These are phyloP conservation scores for Tholera decimalis DNA, from an alignment of 2,888 invertebrate species.

Conservation along the genomic window DNA sequence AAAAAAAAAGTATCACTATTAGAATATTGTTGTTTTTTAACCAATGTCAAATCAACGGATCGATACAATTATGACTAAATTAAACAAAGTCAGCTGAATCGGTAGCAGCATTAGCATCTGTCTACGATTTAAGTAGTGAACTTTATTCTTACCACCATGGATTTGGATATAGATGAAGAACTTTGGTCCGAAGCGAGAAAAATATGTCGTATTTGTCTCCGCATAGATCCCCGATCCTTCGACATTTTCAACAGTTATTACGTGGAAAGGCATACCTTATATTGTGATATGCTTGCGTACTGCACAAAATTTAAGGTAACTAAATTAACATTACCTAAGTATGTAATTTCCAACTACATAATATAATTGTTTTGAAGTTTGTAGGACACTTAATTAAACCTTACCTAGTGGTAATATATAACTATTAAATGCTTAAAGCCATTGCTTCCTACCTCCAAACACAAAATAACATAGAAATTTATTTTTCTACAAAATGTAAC, in stretches of 20 bases:
- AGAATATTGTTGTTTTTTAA: too few species aligned
- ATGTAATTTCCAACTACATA: too few species aligned
- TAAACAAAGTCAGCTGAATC: background rate
- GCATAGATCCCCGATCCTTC: constrained; percentile 73
- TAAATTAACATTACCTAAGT: background rate
- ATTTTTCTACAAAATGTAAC: background rate
- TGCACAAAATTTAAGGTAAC: constrained; percentile 84
- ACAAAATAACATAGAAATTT: too few species aligned
- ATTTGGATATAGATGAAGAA: background rate
- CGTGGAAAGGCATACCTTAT: constrained; percentile 78
- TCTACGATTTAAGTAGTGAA: background rate
- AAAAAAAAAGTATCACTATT: too few species aligned
- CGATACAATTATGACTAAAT: background rate
- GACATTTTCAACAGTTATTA: constrained; percentile 83
- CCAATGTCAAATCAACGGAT: background rate
- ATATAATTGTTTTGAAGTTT: too few species aligned
- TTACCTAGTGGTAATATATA: too few species aligned
- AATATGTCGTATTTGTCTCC: constrained; percentile 85
- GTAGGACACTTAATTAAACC: too few species aligned
- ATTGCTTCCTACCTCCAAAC: too few species aligned
- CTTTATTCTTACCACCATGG: background rate
- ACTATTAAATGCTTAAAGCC: too few species aligned
- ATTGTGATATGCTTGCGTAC: constrained; percentile 81
- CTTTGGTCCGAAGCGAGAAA: constrained; percentile 76
- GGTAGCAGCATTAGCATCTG: background rate